Evolutionary conservation across 2,113 vertebrate species (phyloP).

Genomic region (Narcine bancroftii): DNA sequence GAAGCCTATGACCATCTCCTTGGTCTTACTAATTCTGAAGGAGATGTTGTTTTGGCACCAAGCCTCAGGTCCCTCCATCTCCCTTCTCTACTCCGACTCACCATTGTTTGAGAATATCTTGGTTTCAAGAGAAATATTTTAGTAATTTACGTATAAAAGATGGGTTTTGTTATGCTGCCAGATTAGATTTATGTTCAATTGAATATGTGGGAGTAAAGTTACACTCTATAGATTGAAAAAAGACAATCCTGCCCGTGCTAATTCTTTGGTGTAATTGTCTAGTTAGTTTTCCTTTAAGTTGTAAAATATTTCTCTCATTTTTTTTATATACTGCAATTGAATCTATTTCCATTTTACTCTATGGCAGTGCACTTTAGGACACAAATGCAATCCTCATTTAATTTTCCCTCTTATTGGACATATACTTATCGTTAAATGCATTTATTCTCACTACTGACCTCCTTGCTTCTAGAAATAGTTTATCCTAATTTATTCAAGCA

Average conservation of each 20-base stretch:
- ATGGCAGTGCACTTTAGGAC: neutral
- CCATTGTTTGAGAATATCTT: no score
- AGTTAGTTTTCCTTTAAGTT: neutral
- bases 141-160: neutral
- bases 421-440: no score
- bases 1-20: no score
- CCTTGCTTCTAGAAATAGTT: no score
- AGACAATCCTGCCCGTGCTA: neutral
- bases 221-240: neutral
- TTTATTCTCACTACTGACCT: no score
- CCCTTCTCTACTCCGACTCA: no score
- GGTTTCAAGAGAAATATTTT: neutral
- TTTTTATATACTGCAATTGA: neutral
- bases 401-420: no score
- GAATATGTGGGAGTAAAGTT: neutral
- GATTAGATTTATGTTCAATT: neutral
- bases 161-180: neutral
- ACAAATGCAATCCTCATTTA: no score
- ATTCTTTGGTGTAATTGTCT: neutral
- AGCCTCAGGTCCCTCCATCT: no score
- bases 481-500: no score
- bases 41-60: no score
- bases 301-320: neutral
- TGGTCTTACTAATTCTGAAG: no score
- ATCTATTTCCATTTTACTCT: neutral